A percentile compares a stretch with the other conserved stretches of the same genome.
Conservation (phyloP, 2,797 vertebrate genomes). For the Phaenicophaeus curvirostris region DNA sequence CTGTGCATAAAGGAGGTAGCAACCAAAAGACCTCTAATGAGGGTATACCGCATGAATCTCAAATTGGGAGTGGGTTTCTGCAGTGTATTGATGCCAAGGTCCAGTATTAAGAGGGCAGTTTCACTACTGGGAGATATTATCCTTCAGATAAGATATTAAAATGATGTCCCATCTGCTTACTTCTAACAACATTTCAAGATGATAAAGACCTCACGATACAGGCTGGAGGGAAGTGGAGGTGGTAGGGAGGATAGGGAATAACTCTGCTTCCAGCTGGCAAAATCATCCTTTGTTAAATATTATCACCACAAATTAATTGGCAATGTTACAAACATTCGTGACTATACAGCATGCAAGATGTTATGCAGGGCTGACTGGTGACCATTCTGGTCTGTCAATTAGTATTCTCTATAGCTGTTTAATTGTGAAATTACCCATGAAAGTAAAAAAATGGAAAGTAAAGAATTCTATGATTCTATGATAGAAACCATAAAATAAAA, state of each 20-base stretch:
- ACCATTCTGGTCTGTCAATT: background rate
- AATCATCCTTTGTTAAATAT: conserved; percentile 35
- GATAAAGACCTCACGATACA: conserved; percentile 17
- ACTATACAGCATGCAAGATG: background rate
- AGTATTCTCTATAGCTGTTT: background rate
- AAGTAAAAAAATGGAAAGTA: too few species aligned
- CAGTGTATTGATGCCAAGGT: background rate
- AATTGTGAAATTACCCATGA: background rate
- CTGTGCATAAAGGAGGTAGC: background rate
- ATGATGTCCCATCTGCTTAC: background rate
- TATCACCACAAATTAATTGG: conserved; percentile 24
- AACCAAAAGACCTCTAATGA: background rate
- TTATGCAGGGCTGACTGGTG: background rate
- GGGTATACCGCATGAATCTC: background rate
- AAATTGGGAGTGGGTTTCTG: background rate
- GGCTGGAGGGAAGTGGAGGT: background rate
- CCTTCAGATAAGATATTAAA: background rate
- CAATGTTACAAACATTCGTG: background rate
- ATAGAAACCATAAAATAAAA: too few species aligned
- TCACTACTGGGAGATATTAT: background rate
- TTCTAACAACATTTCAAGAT: background rate
- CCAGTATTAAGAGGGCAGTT: background rate
- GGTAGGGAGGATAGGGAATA: background rate
- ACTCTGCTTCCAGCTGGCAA: conserved; percentile 34
- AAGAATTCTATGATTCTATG: too few species aligned